Percentiles rank a stretch among this genome's conserved stretches.
Evolutionary conservation across 2,888 invertebrate genomes (phyloP).

Genomic region (Dasypolia templi): DNA sequence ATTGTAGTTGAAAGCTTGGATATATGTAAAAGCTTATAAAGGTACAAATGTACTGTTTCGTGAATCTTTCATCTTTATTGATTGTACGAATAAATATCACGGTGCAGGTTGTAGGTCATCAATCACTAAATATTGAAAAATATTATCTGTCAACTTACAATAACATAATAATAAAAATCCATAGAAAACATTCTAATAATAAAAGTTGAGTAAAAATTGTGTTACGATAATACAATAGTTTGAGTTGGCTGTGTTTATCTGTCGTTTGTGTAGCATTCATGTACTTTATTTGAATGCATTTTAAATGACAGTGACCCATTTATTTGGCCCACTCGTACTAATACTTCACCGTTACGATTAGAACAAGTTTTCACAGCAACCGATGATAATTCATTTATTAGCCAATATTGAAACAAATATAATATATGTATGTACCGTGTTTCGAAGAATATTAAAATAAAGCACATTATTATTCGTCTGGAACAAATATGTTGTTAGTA

Average conservation of each 20-base stretch:
- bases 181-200: conserved; percentile 9
- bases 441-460: conserved; percentile 34
- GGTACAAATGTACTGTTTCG: conserved; percentile 42
- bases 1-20: conserved; percentile 4
- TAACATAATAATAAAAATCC: conserved; percentile 26
- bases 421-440: conserved; percentile 12
- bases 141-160: conserved; percentile 35
- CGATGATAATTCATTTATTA: conserved; percentile 25
- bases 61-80: conserved; percentile 58
- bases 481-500: conserved; percentile 53
- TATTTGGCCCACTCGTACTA: conserved; percentile 41
- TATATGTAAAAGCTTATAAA: conserved; percentile 6
- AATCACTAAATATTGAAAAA: conserved; percentile 41
- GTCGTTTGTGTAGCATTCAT: background rate
- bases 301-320: conserved; percentile 25
- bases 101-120: conserved; percentile 44
- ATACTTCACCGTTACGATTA: conserved; percentile 34
- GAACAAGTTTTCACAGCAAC: conserved; percentile 24
- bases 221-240: conserved; percentile 4
- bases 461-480: conserved; percentile 48
- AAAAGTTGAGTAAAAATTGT: background rate
- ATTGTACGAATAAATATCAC: conserved; percentile 49
- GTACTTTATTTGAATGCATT: conserved; percentile 32
- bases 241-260: background rate
- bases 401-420: conserved; percentile 38